These are phyloP conservation scores for Andrena chrysosceles DNA, from an alignment of 2,888 invertebrate genomes.

Conservation along the genomic window DNA sequence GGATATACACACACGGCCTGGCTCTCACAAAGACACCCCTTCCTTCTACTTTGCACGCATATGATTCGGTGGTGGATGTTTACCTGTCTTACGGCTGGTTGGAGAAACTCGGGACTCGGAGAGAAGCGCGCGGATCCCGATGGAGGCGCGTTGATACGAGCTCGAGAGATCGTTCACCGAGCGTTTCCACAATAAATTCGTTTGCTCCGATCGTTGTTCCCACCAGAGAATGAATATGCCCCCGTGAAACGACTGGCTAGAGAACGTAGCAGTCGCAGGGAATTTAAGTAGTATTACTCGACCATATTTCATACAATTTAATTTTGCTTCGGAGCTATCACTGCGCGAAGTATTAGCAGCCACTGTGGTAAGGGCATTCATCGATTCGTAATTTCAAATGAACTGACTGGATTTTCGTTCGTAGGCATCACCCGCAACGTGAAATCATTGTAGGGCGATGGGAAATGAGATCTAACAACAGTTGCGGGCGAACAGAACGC, in stretches of 20 bases:
- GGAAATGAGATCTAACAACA: not conserved
- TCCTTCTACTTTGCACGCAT: constrained; percentile 40
- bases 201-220: not conserved
- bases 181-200: constrained; percentile 37
- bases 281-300: no score
- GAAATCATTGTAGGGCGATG: not conserved
- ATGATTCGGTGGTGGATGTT: constrained; percentile 55
- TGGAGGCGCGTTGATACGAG: constrained; percentile 16
- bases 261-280: no score
- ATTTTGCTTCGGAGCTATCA: no score
- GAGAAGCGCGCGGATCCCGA: constrained; percentile 24
- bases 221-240: not conserved
- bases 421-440: no score
- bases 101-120: constrained; percentile 21
- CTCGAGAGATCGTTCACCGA: constrained; percentile 29
- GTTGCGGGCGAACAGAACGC: constrained; percentile 1
- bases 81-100: constrained; percentile 52
- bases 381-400: no score
- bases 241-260: no score
- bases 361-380: no score
- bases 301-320: no score
- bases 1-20: constrained; percentile 47
- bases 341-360: no score
- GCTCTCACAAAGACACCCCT: constrained; percentile 1
- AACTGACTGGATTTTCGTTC: no score